A percentile compares a stretch with the other conserved stretches of the same genome.
Conservation (phyloP, 2,113 vertebrate species). For the Uria lomvia region DNA sequence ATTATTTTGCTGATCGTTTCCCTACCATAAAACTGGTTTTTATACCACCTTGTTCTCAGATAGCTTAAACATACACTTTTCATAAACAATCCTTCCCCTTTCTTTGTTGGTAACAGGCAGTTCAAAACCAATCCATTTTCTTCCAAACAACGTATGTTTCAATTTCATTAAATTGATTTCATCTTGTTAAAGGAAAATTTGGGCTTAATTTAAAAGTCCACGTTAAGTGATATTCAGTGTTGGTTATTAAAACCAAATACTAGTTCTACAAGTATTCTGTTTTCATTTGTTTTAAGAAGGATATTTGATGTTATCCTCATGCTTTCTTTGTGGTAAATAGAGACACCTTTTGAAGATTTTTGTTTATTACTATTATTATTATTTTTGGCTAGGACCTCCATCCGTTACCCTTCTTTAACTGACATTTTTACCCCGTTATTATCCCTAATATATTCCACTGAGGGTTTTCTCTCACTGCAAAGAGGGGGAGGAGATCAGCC, state of each 20-base stretch:
- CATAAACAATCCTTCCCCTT: background rate
- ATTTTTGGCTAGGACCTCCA: constrained; percentile 40
- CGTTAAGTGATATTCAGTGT: background rate
- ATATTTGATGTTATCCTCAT: background rate
- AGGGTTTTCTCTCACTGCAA: constrained; percentile 65
- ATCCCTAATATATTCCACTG: constrained; percentile 80
- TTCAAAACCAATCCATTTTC: background rate
- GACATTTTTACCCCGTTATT: constrained; percentile 74
- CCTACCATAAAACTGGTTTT: background rate
- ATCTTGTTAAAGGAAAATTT: background rate
- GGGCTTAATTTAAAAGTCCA: background rate
- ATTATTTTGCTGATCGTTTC: background rate
- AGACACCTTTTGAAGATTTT: constrained; percentile 16
- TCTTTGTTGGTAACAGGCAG: background rate
- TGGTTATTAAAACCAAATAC: background rate
- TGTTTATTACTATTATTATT: constrained; percentile 25
- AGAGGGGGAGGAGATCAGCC: constrained; percentile 64
- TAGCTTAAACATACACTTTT: background rate
- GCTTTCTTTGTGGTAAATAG: background rate
- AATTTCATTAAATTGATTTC: background rate
- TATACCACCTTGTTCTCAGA: background rate
- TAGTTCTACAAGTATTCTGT: background rate
- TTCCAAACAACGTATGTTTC: background rate
- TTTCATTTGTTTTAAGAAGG: background rate
- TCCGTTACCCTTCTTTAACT: constrained; percentile 64